Percentiles rank a stretch among this genome's conserved stretches.
Evolutionary conservation across 2,113 vertebrate species (phyloP).

Genomic region (Gallinago jamesoni): DNA sequence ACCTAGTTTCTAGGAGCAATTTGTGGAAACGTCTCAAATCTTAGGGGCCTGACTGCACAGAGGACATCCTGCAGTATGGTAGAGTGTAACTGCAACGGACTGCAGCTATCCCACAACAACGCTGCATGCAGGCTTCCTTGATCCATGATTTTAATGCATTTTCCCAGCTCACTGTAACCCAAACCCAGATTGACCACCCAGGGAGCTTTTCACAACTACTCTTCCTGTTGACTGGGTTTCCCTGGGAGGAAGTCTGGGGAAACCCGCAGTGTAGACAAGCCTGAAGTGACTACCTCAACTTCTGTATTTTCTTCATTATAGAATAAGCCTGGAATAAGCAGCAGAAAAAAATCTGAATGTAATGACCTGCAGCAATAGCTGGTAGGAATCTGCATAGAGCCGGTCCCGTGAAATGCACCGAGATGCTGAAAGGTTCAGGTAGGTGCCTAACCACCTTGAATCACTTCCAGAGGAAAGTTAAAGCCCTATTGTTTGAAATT

Average conservation of each 20-base stretch:
- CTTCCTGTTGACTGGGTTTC: neutral
- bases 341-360: neutral
- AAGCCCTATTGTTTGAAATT: constrained; percentile 34
- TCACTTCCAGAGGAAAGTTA: constrained; percentile 5
- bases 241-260: neutral
- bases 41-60: neutral
- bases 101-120: neutral
- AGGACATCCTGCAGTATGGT: neutral
- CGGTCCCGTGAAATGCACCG: rapidly evolving
- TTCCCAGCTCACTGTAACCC: neutral
- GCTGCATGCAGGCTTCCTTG: neutral
- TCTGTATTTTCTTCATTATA: neutral
- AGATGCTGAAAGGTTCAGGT: neutral
- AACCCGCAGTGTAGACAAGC: neutral
- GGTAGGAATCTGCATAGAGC: neutral
- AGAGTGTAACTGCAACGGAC: neutral
- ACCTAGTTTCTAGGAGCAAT: neutral
- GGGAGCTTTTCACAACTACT: neutral
- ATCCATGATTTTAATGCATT: neutral
- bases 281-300: neutral
- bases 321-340: neutral
- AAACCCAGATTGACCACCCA: neutral
- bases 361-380: neutral
- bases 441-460: neutral
- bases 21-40: neutral